Conservation (phyloP, 2,888 invertebrate genomes). For the Hypolimnas misippus region DNA sequence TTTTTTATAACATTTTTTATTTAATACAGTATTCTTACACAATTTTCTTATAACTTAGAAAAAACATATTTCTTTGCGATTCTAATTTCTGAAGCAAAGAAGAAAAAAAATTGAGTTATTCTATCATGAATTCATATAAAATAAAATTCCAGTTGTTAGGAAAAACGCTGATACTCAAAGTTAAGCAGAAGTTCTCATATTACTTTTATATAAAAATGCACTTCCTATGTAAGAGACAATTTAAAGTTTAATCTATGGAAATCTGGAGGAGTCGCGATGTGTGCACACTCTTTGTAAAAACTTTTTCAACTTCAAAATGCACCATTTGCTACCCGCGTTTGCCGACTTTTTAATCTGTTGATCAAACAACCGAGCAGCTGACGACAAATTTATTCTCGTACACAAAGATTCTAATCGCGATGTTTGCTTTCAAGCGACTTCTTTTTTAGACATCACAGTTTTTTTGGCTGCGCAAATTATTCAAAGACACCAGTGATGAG, state of each 20-base stretch:
- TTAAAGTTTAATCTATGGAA: conserved; percentile 39
- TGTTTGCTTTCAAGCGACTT: conserved; percentile 52
- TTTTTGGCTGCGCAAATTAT: conserved; percentile 22
- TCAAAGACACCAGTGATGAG: conserved; percentile 22
- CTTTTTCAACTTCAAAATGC: conserved; percentile 62
- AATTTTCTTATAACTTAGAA: neutral
- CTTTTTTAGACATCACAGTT: conserved; percentile 46
- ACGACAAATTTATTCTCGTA: conserved; percentile 78
- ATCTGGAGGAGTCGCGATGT: conserved; percentile 40
- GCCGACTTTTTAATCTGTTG: conserved; percentile 74
- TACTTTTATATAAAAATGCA: conserved; percentile 29
- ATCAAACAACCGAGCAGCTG: conserved; percentile 71
- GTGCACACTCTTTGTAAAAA: conserved; percentile 43
- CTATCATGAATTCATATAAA: conserved; percentile 20
- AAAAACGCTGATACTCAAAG: conserved; percentile 24
- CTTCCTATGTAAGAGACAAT: conserved; percentile 27
- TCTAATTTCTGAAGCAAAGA: neutral
- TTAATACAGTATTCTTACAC: neutral
- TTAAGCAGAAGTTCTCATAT: conserved; percentile 23
- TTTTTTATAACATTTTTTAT: neutral
- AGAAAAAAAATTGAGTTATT: neutral
- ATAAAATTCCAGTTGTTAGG: conserved; percentile 21
- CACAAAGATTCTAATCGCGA: conserved; percentile 69
- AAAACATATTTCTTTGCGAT: neutral
- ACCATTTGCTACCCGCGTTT: conserved; percentile 62